Evolutionary conservation across 2,888 invertebrate species (phyloP).

Genomic region (Tigriopus californicus): DNA sequence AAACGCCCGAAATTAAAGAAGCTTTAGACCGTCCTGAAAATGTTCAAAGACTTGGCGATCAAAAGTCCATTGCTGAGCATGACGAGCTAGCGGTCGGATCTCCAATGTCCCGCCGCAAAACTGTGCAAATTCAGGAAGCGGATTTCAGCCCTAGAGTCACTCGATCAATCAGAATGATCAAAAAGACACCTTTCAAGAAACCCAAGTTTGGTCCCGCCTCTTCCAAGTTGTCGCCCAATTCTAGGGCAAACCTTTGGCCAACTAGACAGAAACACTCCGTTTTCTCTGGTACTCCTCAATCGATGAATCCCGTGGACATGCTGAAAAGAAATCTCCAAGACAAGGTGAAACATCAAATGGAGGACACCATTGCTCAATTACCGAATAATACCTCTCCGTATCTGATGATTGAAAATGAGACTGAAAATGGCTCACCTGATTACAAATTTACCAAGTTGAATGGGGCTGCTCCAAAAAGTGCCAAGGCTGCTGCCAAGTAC

Average conservation of each 20-base stretch:
- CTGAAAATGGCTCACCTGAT: not conserved
- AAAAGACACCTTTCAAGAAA: not conserved
- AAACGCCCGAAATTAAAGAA: too few species aligned
- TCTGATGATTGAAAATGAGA: not conserved
- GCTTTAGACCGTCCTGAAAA: too few species aligned
- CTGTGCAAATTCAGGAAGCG: too few species aligned
- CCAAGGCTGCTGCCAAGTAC: not conserved
- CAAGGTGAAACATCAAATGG: not conserved
- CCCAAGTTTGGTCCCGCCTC: not conserved
- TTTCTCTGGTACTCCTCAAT: not conserved
- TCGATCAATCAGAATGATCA: not conserved
- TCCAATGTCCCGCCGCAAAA: too few species aligned
- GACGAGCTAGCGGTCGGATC: too few species aligned
- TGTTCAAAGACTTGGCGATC: too few species aligned
- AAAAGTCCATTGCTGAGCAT: too few species aligned
- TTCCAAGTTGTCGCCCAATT: not conserved
- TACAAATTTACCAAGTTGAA: not conserved
- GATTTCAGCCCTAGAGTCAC: too few species aligned
- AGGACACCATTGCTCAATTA: not conserved
- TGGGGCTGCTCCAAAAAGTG: not conserved
- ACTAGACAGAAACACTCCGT: not conserved
- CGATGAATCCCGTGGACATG: not conserved
- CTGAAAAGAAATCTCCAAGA: not conserved
- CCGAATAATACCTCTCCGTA: not conserved
- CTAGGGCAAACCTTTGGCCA: not conserved